Evolutionary conservation across 1,140 invertebrate species (phyloP).

Genomic region (Archivesica marissinica): DNA sequence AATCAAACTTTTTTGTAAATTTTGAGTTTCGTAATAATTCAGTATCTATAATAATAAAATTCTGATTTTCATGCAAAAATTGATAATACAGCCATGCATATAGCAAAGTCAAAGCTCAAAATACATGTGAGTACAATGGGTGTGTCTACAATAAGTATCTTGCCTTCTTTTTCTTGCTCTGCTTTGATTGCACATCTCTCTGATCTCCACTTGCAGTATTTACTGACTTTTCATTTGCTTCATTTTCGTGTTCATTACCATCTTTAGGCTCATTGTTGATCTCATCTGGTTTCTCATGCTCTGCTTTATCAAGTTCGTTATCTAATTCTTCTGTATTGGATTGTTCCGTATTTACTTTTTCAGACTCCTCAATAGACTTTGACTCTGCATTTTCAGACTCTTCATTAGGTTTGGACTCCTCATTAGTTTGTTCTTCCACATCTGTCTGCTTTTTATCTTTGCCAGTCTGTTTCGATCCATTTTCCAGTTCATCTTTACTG

Average conservation of each 20-base stretch:
- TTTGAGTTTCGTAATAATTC: no score
- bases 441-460: slow-evolving; percentile 19
- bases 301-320: not conserved
- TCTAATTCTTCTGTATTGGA: not conserved
- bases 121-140: slow-evolving; percentile 14
- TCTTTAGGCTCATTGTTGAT: not conserved
- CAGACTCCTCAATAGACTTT: not conserved
- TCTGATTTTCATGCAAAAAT: not conserved
- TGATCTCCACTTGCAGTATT: slow-evolving; percentile 1
- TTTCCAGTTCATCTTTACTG: not conserved
- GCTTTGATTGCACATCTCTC: not conserved
- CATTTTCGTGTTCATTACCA: slow-evolving; percentile 17
- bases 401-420: not conserved
- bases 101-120: not conserved
- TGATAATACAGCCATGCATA: not conserved
- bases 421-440: slow-evolving; percentile 5
- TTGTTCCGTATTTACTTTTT: not conserved
- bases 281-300: not conserved
- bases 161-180: slow-evolving; percentile 44
- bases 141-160: slow-evolving; percentile 46
- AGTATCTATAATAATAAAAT: no score
- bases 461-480: not conserved
- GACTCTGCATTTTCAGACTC: not conserved
- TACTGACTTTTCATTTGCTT: not conserved
- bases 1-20: no score